Percentiles rank a stretch among this genome's conserved stretches.
phyloP scores from a whole-genome alignment of 1,140 invertebrate genomes.

The Drosophila pruinosa region DNA sequence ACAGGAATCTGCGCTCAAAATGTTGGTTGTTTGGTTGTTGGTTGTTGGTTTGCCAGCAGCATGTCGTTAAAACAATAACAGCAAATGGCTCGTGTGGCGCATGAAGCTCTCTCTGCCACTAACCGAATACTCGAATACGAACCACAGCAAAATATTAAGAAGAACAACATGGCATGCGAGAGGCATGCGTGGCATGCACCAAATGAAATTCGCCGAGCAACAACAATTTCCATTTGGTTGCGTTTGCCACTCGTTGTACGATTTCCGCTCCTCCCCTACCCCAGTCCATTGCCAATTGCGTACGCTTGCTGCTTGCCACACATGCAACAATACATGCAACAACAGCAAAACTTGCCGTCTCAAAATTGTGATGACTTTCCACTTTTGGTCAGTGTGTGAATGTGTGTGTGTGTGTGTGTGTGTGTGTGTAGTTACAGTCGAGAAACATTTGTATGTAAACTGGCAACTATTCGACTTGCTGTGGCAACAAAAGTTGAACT shows the following conservation, averaged over 20 bases:
- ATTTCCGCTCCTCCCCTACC: too few relatives aligned
- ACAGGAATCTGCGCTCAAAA: neutral
- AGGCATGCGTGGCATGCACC: neutral
- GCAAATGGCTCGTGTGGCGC: too few relatives aligned
- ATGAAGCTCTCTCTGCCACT: neutral
- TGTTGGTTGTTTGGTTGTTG: too few relatives aligned
- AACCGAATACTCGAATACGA: too few relatives aligned
- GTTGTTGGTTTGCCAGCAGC: too few relatives aligned
- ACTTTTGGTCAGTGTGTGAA: conserved; percentile 4
- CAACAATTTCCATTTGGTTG: conserved; percentile 10
- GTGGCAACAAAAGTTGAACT: neutral
- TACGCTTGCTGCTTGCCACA: neutral
- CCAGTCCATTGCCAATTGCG: too few relatives aligned
- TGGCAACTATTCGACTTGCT: neutral
- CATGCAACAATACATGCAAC: neutral
- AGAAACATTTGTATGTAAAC: neutral
- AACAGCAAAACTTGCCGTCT: conserved; percentile 5
- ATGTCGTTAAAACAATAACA: conserved; percentile 1
- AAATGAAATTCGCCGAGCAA: conserved; percentile 20
- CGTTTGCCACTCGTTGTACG: too few relatives aligned
- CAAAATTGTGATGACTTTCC: conserved; percentile 35
- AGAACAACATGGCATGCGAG: neutral
- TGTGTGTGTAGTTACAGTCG: neutral
- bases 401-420: neutral
- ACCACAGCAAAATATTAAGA: neutral